Conservation (phyloP, 2,113 vertebrate species). For the Tamias sibiricus region DNA sequence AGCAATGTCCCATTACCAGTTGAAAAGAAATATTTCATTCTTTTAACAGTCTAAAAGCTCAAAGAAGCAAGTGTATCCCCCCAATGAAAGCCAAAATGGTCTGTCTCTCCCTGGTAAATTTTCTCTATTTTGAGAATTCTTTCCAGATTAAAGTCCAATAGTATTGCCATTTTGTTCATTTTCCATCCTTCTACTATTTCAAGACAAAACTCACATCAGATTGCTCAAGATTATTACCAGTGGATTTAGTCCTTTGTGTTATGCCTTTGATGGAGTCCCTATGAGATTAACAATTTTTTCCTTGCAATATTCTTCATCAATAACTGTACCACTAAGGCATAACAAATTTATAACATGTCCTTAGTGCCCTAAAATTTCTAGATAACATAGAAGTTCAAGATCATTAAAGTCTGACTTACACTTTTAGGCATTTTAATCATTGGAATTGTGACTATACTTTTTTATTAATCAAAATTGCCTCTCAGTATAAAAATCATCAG, state of each 20-base stretch:
- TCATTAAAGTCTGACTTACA: not conserved
- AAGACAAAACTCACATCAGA: not conserved
- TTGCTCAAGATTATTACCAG: not conserved
- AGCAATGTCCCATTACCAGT: not conserved
- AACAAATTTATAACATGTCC: not conserved
- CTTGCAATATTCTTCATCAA: not conserved
- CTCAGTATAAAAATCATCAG: not conserved
- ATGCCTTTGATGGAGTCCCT: not conserved
- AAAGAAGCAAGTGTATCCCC: not conserved
- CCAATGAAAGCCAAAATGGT: not conserved
- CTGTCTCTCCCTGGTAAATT: not conserved
- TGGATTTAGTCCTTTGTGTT: not conserved
- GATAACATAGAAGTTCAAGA: not conserved
- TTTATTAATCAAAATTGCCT: slow-evolving; percentile 12
- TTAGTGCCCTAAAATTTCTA: not conserved
- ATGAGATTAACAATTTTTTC: not conserved
- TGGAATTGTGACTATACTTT: not conserved
- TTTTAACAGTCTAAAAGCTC: not conserved
- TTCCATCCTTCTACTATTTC: not conserved
- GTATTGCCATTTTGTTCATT: not conserved
- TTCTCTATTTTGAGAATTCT: not conserved
- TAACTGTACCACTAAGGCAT: not conserved
- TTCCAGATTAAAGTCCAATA: not conserved
- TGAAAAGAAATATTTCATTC: not conserved
- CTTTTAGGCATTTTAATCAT: not conserved